Conservation (phyloP, 2,113 vertebrate species). For the Eubucco bourcierii region DNA sequence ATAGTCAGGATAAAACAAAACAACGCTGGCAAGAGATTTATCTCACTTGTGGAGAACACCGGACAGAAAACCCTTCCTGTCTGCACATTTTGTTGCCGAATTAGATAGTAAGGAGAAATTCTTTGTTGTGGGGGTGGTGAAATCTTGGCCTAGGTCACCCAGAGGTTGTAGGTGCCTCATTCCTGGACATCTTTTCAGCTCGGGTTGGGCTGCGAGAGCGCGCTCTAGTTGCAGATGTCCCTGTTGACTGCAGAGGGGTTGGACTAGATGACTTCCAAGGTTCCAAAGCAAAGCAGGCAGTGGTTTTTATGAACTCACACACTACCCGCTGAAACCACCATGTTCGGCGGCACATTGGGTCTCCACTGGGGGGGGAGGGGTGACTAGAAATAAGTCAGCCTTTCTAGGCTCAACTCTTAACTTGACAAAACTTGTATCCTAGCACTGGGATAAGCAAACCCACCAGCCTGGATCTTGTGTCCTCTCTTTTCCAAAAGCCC, state of each 20-base stretch:
- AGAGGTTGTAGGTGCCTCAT: no score
- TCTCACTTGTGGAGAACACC: not conserved
- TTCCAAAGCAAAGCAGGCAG: no score
- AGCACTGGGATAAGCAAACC: not conserved
- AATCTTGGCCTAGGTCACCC: no score
- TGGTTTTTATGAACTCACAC: no score
- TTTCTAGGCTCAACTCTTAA: accelerated
- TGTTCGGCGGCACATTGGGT: accelerated
- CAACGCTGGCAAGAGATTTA: not conserved
- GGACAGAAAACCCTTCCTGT: not conserved
- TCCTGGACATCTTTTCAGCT: no score
- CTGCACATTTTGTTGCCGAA: not conserved
- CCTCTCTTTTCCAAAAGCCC: not conserved
- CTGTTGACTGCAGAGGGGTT: no score
- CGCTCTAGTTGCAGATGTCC: no score
- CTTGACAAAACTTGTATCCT: not conserved
- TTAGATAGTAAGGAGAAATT: no score
- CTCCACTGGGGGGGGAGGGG: not conserved
- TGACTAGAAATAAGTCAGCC: not conserved
- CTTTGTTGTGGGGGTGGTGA: no score
- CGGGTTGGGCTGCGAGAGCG: no score
- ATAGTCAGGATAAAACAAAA: not conserved
- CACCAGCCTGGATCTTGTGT: accelerated
- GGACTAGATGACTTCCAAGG: no score
- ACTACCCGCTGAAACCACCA: not conserved